Base-by-base conservation (phyloP, 1,140 invertebrate genomes). In the Acromyrmex heyeri region DNA sequence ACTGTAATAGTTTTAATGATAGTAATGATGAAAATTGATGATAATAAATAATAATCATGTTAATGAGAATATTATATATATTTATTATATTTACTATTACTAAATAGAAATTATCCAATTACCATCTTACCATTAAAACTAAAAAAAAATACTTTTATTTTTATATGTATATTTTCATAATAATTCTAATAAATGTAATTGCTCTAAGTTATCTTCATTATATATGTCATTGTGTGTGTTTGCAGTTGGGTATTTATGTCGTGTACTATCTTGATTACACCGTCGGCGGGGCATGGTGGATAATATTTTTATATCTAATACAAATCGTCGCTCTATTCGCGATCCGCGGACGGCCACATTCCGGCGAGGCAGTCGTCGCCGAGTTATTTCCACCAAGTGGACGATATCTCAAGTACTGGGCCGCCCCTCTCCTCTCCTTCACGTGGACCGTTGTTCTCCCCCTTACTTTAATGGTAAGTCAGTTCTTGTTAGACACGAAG, bases 361-460 rank as follows among this genome's bases (percentile, higher is more conserved):
- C 97, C 79, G 97, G 98, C 0, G 98, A 98, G 91, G 97, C 97
- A 34, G 96, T 99, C 61, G 98, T 98, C 1, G 96, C 96, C 5
- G 97, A 97, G 87, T 94, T 98, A 59, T 96, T 96, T 76, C 94
- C 95, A 34, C 96, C 96, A 12, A 96, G 96, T 0, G 94, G 95
- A 78, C 94, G 95, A 55, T 96, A 95, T 85, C 88, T 96, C 16
- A 94, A 95, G 38, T 95, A 95, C 65, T 96, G 97, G 95, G 96
- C 96, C 8, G 97, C 97, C 10, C 96, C 97, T 3, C 94, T 98
- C 34, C 94, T 98, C 4, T 97, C 97, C n/a, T 98, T 99, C 91
- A 97, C 97, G 1, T 99, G 98, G 98, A 99, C 98, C 93, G 97
- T 99, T 6, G 95, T 98, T 70, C 92, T 98, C 82, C 98, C 98